Conservation (phyloP, 35 echinoderm and acorn worm genomes). For the Stichopus chloronotus region DNA sequence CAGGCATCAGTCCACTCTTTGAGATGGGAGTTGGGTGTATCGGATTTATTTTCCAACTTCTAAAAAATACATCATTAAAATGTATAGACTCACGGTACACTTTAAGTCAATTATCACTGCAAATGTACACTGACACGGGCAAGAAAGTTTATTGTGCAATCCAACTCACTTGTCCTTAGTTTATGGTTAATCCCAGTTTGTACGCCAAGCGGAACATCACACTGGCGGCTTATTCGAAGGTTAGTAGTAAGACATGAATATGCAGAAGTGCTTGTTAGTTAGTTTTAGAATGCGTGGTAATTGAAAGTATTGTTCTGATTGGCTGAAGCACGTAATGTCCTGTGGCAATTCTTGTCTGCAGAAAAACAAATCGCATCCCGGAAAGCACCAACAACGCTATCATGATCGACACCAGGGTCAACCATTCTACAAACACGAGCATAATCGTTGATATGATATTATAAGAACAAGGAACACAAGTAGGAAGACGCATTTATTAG, state of each 20-base stretch:
- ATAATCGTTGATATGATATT: no score
- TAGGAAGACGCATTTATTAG: no score
- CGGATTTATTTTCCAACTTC: no score
- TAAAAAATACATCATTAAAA: no score
- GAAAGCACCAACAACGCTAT: no score
- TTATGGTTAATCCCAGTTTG: background rate
- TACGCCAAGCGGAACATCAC: background rate
- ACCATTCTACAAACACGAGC: no score
- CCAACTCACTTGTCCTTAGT: background rate
- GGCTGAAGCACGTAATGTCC: slow-evolving; percentile 2
- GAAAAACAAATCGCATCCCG: background rate
- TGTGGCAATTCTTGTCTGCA: background rate
- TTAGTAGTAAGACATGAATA: slow-evolving; percentile 10
- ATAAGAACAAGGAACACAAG: no score
- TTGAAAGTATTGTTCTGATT: slow-evolving; percentile 2
- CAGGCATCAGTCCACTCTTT: no score
- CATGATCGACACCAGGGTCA: no score
- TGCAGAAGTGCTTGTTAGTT: background rate
- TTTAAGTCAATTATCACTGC: no score
- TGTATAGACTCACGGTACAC: no score
- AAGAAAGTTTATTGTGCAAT: slow-evolving; percentile 19
- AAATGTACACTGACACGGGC: background rate
- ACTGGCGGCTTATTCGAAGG: background rate
- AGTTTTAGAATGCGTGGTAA: background rate
- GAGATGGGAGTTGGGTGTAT: no score